phyloP scores from a whole-genome alignment of 2,888 invertebrate species.

The Tillus elongatus region DNA sequence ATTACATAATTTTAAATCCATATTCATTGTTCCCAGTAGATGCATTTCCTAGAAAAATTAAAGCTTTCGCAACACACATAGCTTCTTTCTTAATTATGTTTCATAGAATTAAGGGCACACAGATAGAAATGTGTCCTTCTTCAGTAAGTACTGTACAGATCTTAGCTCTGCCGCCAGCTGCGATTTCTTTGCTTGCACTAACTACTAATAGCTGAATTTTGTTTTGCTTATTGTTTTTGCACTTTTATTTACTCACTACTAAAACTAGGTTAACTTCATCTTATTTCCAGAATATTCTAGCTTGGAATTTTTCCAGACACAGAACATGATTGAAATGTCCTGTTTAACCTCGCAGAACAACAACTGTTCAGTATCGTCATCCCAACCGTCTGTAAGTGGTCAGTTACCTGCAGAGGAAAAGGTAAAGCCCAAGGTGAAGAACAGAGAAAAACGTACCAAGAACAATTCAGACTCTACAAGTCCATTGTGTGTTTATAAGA shows the following conservation, averaged over 20 bases:
- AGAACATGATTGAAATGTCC: conserved; percentile 58
- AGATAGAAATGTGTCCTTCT: no score
- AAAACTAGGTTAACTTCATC: conserved; percentile 43
- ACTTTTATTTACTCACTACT: conserved; percentile 35
- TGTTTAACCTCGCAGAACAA: conserved; percentile 57
- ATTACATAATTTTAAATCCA: no score
- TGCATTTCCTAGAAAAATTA: no score
- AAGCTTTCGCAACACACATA: no score
- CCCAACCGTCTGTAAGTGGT: conserved; percentile 25
- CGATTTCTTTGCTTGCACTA: conserved; percentile 31
- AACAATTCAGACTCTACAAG: conserved; percentile 15
- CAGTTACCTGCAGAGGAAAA: conserved; percentile 18
- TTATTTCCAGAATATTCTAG: conserved; percentile 44
- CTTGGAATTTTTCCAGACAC: conserved; percentile 46
- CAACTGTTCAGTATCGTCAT: conserved; percentile 46
- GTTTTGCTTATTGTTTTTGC: conserved; percentile 26
- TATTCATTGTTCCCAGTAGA: no score
- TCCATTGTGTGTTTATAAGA: conserved; percentile 13
- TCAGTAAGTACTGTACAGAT: no score
- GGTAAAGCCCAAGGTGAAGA: conserved; percentile 12
- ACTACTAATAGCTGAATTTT: conserved; percentile 32
- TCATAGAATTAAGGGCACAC: no score
- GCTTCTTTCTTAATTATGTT: no score
- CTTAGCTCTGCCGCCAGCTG: no score
- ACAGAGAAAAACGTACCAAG: conserved; percentile 22